A percentile compares a stretch with the other conserved stretches of the same genome.
phyloP scores from a whole-genome alignment of 1,140 invertebrate species.

The Apis laboriosa region DNA sequence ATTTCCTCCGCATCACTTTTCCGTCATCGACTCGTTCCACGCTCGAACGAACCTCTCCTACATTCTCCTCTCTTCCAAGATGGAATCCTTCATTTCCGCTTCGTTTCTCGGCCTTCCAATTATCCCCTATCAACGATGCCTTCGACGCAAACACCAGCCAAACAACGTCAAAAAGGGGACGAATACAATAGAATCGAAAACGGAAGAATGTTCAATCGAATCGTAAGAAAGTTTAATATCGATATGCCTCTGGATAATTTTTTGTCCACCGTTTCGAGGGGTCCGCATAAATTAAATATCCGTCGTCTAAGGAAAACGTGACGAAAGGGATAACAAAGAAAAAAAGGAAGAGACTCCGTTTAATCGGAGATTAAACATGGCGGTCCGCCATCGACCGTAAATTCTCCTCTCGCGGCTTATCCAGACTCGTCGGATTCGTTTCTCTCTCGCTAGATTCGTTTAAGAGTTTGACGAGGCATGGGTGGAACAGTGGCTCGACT shows the following conservation, averaged over 20 bases:
- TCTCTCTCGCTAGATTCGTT: slow-evolving; percentile 24
- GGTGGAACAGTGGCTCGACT: slow-evolving; percentile 51
- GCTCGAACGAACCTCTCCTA: not conserved
- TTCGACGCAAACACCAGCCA: not conserved
- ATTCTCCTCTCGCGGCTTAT: slow-evolving; percentile 28
- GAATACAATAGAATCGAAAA: not conserved
- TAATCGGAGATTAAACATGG: slow-evolving; percentile 45
- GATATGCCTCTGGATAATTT: not conserved
- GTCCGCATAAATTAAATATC: slow-evolving; percentile 20
- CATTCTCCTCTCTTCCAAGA: not conserved
- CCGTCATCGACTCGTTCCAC: not conserved
- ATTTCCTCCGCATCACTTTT: not conserved
- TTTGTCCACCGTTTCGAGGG: not conserved
- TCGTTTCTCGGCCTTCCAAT: not conserved
- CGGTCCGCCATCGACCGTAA: not conserved
- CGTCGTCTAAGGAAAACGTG: not conserved
- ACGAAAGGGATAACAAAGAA: not conserved
- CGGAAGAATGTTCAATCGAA: too few relatives aligned
- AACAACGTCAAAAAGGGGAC: too few relatives aligned
- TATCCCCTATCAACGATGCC: not conserved
- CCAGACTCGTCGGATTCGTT: slow-evolving; percentile 26
- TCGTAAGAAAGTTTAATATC: slow-evolving; percentile 27
- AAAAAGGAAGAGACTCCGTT: not conserved
- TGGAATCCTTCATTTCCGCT: not conserved
- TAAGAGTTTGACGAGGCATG: slow-evolving; percentile 40